These are phyloP conservation scores for Sarcophaga bullata DNA, from an alignment of 1,140 invertebrate species.

Conservation along the genomic window DNA sequence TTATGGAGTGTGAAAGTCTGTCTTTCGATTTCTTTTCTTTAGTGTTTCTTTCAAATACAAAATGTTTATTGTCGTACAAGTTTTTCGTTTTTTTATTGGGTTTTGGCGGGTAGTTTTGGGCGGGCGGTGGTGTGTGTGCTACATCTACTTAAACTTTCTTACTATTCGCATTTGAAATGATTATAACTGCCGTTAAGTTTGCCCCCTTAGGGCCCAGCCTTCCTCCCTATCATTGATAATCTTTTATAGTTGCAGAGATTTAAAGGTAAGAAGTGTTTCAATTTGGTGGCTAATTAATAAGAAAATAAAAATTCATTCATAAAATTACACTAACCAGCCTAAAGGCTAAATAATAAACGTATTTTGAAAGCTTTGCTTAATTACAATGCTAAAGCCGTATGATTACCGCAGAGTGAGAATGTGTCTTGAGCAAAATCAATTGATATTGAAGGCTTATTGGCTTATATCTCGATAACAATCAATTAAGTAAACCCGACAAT, in stretches of 20 bases:
- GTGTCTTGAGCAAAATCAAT: no score
- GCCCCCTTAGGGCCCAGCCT: not conserved
- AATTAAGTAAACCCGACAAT: no score
- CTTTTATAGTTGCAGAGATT: not conserved
- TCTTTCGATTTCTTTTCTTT: not conserved
- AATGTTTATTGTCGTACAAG: slow-evolving; percentile 29
- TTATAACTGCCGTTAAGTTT: slow-evolving; percentile 30
- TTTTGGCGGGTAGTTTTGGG: slow-evolving; percentile 9
- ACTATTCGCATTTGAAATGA: slow-evolving; percentile 27
- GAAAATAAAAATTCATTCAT: no score
- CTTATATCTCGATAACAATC: no score
- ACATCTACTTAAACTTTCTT: slow-evolving; percentile 20
- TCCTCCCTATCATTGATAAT: not conserved
- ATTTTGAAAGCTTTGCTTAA: no score
- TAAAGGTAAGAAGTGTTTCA: not conserved
- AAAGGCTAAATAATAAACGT: no score
- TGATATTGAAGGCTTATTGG: no score
- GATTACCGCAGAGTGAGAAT: no score
- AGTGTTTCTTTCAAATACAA: slow-evolving; percentile 19
- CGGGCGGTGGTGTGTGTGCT: not conserved
- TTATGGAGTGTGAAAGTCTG: not conserved
- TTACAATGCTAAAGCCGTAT: no score
- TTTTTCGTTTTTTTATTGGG: no score
- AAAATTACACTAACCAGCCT: no score
- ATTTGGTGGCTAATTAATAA: no score